A percentile compares a stretch with the other conserved stretches of the same genome.
These are phyloP conservation scores for Pyrrhia umbra DNA, from an alignment of 2,888 invertebrate genomes.

Conservation along the genomic window DNA sequence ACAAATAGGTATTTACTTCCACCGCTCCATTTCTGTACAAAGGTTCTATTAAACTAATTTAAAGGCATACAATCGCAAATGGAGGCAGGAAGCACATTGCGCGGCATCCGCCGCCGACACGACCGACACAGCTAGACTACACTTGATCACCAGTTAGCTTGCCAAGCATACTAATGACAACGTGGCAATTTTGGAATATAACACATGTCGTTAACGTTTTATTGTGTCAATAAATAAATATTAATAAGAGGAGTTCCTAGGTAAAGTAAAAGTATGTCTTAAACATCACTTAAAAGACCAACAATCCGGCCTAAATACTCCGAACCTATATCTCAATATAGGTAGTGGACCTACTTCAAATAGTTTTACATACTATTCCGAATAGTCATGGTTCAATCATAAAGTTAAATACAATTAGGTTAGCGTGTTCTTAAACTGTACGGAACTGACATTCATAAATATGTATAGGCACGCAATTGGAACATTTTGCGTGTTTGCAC, in stretches of 20 bases:
- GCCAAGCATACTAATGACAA: background rate
- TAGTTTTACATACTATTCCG: too few species aligned
- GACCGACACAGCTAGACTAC: slow-evolving; percentile 1
- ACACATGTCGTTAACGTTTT: background rate
- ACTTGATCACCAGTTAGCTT: background rate
- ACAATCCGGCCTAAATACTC: too few species aligned
- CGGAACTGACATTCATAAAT: slow-evolving; percentile 30
- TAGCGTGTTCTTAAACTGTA: slow-evolving; percentile 14
- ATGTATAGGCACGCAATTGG: slow-evolving; percentile 35
- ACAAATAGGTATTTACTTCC: slow-evolving; percentile 29
- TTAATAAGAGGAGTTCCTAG: too few species aligned
- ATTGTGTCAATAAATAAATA: too few species aligned
- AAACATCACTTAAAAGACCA: too few species aligned
- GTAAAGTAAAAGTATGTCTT: too few species aligned
- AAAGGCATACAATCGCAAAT: slow-evolving; percentile 24
- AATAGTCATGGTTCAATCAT: slow-evolving; percentile 4
- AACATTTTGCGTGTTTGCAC: slow-evolving; percentile 24
- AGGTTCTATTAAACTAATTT: slow-evolving; percentile 8
- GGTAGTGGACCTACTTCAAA: too few species aligned
- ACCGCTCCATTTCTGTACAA: slow-evolving; percentile 20
- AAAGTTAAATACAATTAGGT: slow-evolving; percentile 12
- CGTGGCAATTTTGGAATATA: background rate
- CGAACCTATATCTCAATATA: too few species aligned
- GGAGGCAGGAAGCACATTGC: slow-evolving; percentile 25
- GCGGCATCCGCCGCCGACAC: slow-evolving; percentile 22